Evolutionary conservation across 2,797 vertebrate genomes (phyloP), one percentile per base, ranked within the genome.

Genomic region (Urosaurus nigricauda): DNA sequence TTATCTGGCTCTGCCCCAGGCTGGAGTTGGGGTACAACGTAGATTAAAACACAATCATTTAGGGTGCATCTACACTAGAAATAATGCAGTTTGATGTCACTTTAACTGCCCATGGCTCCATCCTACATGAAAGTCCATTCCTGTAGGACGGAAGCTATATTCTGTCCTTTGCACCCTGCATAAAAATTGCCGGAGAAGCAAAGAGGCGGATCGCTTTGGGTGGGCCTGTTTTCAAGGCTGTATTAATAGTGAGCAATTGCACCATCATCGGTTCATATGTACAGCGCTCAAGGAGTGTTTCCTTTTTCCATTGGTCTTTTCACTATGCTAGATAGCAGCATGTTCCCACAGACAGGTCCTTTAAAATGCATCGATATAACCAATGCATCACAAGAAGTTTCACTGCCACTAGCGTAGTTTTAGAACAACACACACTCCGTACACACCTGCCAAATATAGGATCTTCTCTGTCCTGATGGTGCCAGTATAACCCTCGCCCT

Each of bases 261-360:
- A 87, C 83, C 83, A 37, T n/a, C 0, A 0, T 85, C 12, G 8
- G 0, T 88, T 85, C 71, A 47, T 88, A 89, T 86, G 43, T 88
- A 86, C 92, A 90, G 90, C 91, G 90, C 92, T 92, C 85, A 91
- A 87, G 79, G 70, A 87, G 53, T 80, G 90, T 70, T 79, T 88
- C 77, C 21, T 32, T 16, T 4, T 78, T 79, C 87, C 90, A 65
- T 85, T 88, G 88, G 81, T 89, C 90, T 89, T 87, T 75, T 90
- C 0, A 4, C 87, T 19, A 43, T 85, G 88, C 37, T 87, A 68
- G 88, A 90, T 74, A 53, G 87, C 90, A 91, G 89, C 89, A 93
- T 83, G 2, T 93, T 92, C 86, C 90, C 43, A 88, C 86, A 43
- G 58, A 40, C 60, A 90, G 83, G 88, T 93, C 53, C 53, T 47